Percentiles rank a stretch among this genome's conserved stretches.
Evolutionary conservation across 2,797 vertebrate species (phyloP).

Genomic region (Rhinoraja longicauda): DNA sequence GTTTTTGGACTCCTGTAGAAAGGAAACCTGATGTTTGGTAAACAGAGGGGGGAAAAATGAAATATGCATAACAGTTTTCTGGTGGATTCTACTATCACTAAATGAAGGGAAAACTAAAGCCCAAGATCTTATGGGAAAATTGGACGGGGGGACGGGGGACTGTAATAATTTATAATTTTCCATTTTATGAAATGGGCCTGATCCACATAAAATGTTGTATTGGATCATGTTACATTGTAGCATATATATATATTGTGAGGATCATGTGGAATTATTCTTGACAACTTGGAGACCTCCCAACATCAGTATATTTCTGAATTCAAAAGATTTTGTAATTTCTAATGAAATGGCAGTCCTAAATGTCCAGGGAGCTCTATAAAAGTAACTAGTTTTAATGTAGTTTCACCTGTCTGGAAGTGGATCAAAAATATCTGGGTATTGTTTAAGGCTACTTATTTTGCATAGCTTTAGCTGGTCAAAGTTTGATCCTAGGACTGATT

Average conservation of each 20-base stretch:
- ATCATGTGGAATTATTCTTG: background rate
- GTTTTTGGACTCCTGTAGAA: background rate
- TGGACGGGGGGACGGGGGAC: too few relatives aligned
- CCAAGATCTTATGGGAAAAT: background rate
- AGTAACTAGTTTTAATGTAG: background rate
- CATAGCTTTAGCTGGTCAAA: background rate
- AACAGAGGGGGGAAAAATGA: background rate
- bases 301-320: slow-evolving; percentile 10
- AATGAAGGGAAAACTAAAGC: background rate
- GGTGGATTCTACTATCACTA: background rate
- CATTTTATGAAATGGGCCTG: background rate
- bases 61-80: background rate
- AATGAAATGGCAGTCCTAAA: background rate
- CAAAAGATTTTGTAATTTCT: background rate
- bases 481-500: background rate
- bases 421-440: background rate
- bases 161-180: background rate
- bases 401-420: background rate
- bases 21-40: background rate
- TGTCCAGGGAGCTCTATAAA: background rate
- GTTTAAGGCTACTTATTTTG: background rate
- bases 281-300: background rate
- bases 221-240: background rate
- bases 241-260: background rate
- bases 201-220: background rate